Evolutionary conservation across 2,888 invertebrate genomes (phyloP).

Genomic region (Caenorhabditis sp.): DNA sequence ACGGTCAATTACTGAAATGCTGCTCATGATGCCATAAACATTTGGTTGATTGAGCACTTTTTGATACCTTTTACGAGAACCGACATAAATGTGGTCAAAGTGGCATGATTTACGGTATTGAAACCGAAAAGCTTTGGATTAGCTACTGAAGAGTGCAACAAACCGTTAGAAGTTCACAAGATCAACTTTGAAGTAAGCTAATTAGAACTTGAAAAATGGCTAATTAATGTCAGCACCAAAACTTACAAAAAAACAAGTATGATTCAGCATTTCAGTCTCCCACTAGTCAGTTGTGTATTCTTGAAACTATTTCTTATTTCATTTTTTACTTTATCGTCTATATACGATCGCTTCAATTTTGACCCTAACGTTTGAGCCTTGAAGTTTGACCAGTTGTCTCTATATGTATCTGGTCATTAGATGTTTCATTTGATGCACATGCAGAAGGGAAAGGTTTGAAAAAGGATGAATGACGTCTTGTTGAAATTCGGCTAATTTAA

Average conservation of each 20-base stretch:
- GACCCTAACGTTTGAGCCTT: constrained; percentile 14
- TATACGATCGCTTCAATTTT: neutral
- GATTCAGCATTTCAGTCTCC: neutral
- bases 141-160: too few relatives aligned
- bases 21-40: too few relatives aligned
- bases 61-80: too few relatives aligned
- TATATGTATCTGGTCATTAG: constrained; percentile 18
- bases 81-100: too few relatives aligned
- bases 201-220: too few relatives aligned
- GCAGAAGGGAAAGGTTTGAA: neutral
- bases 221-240: neutral
- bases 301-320: neutral
- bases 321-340: neutral
- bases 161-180: neutral
- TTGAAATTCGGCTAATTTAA: constrained; percentile 50
- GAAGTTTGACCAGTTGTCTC: constrained; percentile 9
- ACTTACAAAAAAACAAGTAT: neutral
- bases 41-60: too few relatives aligned
- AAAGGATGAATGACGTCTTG: constrained; percentile 30
- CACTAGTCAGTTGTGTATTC: neutral
- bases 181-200: neutral
- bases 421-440: constrained; percentile 12
- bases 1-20: too few relatives aligned
- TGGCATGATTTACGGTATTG: too few relatives aligned
- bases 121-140: too few relatives aligned